phyloP scores from a whole-genome alignment of 30 jellyfish, hydroid and myxozoan genomes.

The Nemopilema nomurai region DNA sequence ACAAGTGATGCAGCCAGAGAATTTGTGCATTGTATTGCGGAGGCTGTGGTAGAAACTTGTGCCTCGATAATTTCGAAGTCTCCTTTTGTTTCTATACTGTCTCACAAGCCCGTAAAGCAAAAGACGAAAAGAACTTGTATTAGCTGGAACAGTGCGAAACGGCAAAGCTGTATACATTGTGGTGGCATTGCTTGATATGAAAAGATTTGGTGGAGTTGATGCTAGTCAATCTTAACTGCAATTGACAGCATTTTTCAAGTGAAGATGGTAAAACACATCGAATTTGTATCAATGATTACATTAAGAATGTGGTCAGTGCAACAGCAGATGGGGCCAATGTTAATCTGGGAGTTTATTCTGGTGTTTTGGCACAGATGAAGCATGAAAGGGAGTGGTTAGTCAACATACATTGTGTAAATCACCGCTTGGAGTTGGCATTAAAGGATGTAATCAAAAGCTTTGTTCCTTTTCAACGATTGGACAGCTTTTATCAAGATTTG shows the following conservation, averaged over 20 bases:
- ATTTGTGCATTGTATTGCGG: slow-evolving; percentile 12
- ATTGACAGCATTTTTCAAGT: background rate
- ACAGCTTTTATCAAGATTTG: slow-evolving; percentile 7
- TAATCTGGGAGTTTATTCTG: background rate
- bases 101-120: slow-evolving; percentile 25
- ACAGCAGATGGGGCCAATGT: background rate
- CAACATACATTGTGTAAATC: slow-evolving; percentile 2
- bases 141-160: slow-evolving; percentile 12
- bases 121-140: slow-evolving; percentile 8
- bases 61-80: slow-evolving; percentile 8
- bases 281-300: background rate
- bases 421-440: slow-evolving; percentile 16
- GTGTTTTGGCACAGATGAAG: background rate
- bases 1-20: slow-evolving; percentile 21
- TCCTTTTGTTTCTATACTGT: slow-evolving; percentile 16
- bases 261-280: background rate
- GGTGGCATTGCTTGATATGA: slow-evolving; percentile 23
- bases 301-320: background rate
- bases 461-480: slow-evolving; percentile 13
- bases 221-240: slow-evolving; percentile 1
- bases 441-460: slow-evolving; percentile 6
- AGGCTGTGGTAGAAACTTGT: slow-evolving; percentile 19
- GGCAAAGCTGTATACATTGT: slow-evolving; percentile 23
- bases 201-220: slow-evolving; percentile 24
- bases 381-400: slow-evolving; percentile 16